Evolutionary conservation across 2,113 vertebrate species (phyloP).

Genomic region (Eubucco bourcierii): DNA sequence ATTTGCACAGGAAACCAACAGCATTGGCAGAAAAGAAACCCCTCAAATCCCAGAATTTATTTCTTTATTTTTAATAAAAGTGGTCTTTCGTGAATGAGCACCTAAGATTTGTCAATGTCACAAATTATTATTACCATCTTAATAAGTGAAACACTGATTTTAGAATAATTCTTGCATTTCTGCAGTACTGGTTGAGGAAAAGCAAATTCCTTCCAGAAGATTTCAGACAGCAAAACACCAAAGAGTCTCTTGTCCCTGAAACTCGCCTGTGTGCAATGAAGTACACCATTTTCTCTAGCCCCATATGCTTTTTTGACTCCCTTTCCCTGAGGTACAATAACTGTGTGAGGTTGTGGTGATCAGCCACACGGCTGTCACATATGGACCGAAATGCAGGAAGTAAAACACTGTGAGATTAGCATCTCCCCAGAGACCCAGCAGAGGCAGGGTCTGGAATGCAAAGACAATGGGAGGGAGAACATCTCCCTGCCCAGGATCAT

Average conservation of each 20-base stretch:
- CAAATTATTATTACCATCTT: not conserved
- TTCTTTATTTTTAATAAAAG: not conserved
- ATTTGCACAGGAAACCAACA: not conserved
- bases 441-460: constrained; percentile 9
- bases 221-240: not conserved
- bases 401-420: not conserved
- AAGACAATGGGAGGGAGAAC: not conserved
- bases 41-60: no score
- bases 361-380: constrained; percentile 34
- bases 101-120: not conserved
- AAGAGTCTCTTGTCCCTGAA: constrained; percentile 15
- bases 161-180: not conserved
- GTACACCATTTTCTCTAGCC: constrained; percentile 39
- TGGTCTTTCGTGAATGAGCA: not conserved
- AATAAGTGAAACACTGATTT: not conserved
- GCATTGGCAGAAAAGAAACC: not conserved
- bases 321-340: constrained; percentile 68
- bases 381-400: constrained; percentile 36
- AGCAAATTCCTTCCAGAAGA: not conserved
- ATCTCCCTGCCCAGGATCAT: not conserved
- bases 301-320: constrained; percentile 66
- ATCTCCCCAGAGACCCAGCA: constrained; percentile 2
- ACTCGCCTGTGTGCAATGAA: constrained; percentile 23
- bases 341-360: constrained; percentile 31
- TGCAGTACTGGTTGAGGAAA: not conserved